Percentiles rank a stretch among this genome's conserved stretches.
Conservation (phyloP, 2,113 vertebrate genomes). For the Suncus etruscus region DNA sequence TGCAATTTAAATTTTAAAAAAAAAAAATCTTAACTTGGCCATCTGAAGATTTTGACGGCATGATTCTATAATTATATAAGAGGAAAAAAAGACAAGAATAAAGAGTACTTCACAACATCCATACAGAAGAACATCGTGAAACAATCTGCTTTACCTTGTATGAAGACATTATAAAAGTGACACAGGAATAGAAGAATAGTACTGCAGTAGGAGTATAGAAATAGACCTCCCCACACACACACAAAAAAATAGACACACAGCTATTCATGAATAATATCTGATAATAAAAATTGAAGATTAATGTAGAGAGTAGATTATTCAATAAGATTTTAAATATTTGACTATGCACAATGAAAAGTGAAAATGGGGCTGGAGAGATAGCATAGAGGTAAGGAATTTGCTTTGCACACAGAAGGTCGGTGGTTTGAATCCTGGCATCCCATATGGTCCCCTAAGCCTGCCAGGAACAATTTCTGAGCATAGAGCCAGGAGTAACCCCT, state of each 20-base stretch:
- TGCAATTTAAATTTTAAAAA: no score
- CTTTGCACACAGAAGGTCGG: no score
- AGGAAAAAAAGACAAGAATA: slow-evolving; percentile 27
- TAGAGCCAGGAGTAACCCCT: no score
- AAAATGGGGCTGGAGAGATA: no score
- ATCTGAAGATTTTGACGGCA: neutral
- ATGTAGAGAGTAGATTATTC: neutral
- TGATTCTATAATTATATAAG: neutral
- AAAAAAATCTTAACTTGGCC: no score
- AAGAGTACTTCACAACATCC: neutral
- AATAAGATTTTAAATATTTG: neutral
- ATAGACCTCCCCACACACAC: neutral
- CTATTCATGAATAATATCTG: neutral
- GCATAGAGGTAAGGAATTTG: no score
- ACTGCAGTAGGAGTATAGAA: neutral
- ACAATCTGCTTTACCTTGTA: neutral
- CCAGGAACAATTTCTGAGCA: no score
- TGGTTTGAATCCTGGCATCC: no score
- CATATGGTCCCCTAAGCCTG: no score
- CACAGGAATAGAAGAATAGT: neutral
- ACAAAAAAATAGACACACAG: no score
- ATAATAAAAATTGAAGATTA: neutral
- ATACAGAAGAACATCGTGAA: neutral
- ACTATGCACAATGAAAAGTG: neutral
- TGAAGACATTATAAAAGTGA: neutral